Evolutionary conservation across 2,113 vertebrate species (phyloP).

Genomic region (Setophaga petechia): DNA sequence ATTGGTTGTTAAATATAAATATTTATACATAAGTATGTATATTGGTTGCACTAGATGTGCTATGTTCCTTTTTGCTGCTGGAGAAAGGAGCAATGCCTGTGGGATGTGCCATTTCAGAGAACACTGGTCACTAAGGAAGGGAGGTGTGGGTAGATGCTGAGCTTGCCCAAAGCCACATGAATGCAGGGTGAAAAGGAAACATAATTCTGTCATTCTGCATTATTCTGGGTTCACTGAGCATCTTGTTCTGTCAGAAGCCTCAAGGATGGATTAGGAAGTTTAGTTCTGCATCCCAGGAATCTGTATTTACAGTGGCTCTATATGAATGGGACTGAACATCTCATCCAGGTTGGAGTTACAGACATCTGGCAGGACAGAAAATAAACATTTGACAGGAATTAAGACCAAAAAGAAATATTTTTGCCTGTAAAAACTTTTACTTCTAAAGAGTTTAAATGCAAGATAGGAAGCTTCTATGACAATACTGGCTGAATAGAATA

Average conservation of each 20-base stretch:
- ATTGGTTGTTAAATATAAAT: not conserved
- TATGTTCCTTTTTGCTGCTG: not conserved
- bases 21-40: not conserved
- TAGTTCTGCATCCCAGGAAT: slow-evolving; percentile 11
- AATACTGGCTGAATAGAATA: not conserved
- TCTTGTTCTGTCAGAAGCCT: not conserved
- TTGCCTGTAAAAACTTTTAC: not conserved
- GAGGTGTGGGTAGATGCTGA: not conserved
- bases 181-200: not conserved
- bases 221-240: not conserved
- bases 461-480: not conserved
- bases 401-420: not conserved
- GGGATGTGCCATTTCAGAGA: not conserved
- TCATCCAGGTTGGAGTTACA: not conserved
- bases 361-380: not conserved
- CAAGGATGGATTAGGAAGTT: slow-evolving; percentile 11
- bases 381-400: not conserved
- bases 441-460: not conserved
- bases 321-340: not conserved
- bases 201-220: not conserved
- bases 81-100: not conserved
- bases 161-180: not conserved
- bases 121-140: not conserved
- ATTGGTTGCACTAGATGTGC: not conserved
- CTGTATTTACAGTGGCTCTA: not conserved